These are phyloP conservation scores for Pterocles gutturalis DNA, from an alignment of 2,113 vertebrate genomes.

Conservation along the genomic window DNA sequence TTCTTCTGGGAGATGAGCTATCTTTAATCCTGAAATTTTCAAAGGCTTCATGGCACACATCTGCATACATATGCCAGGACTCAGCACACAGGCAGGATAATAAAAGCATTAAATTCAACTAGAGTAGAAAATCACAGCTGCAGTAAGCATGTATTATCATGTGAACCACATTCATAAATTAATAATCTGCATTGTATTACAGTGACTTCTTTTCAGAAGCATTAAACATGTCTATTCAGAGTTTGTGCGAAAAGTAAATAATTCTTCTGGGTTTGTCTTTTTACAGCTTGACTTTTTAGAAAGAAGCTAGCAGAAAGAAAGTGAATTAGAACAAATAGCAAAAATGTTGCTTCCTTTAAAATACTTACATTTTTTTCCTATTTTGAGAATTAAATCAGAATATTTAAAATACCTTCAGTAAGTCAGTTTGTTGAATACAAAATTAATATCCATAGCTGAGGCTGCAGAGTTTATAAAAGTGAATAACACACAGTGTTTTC, in stretches of 20 bases:
- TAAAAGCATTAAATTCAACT: slow-evolving; percentile 24
- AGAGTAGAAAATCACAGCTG: slow-evolving; percentile 49
- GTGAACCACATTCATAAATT: slow-evolving; percentile 41
- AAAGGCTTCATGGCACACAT: slow-evolving; percentile 6
- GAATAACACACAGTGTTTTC: not conserved
- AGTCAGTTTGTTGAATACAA: not conserved
- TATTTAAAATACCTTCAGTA: not conserved
- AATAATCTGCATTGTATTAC: slow-evolving; percentile 45
- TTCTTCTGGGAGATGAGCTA: not conserved
- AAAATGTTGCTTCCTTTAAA: not conserved
- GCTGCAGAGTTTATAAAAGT: not conserved
- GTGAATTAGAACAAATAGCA: slow-evolving; percentile 11
- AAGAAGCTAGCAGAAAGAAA: slow-evolving; percentile 4
- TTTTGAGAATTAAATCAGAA: not conserved
- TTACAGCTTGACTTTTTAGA: not conserved
- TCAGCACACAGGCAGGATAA: not conserved
- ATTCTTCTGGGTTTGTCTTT: slow-evolving; percentile 10
- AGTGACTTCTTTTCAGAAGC: slow-evolving; percentile 31
- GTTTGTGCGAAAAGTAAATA: slow-evolving; percentile 36
- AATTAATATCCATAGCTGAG: not conserved
- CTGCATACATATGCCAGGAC: not conserved
- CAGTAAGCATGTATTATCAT: slow-evolving; percentile 10
- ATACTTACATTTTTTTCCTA: not conserved
- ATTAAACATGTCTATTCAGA: slow-evolving; percentile 13
- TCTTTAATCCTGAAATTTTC: slow-evolving; percentile 3